These are phyloP conservation scores for Clarias pachynema DNA, from an alignment of 2,797 vertebrate genomes.

Conservation along the genomic window DNA sequence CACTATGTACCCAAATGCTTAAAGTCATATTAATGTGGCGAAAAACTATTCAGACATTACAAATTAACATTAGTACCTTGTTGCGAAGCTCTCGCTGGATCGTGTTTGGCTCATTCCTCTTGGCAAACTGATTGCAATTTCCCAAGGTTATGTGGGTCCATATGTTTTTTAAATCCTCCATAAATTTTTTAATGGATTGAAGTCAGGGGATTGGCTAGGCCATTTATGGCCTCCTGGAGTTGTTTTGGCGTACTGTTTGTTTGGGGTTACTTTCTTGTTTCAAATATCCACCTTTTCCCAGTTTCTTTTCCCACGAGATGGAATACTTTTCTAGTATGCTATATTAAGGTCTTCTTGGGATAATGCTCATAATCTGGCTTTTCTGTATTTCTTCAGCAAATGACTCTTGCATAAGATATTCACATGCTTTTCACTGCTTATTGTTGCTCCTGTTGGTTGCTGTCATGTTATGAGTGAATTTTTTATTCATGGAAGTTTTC, in stretches of 20 bases:
- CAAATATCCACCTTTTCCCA: background rate
- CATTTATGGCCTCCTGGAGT: background rate
- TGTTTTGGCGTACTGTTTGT: background rate
- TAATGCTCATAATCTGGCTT: background rate
- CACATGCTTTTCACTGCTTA: background rate
- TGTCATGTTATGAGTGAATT: too few species aligned
- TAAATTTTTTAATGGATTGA: background rate
- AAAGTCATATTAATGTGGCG: background rate
- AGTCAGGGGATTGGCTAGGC: background rate
- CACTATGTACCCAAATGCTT: background rate
- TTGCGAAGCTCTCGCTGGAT: background rate
- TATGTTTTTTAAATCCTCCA: background rate
- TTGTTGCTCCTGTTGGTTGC: background rate
- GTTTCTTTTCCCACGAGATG: background rate
- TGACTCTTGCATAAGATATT: too few species aligned
- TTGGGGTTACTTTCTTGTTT: background rate
- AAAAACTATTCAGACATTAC: background rate
- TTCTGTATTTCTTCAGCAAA: background rate
- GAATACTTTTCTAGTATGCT: background rate
- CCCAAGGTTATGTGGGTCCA: background rate
- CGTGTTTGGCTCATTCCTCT: background rate
- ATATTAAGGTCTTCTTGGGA: background rate
- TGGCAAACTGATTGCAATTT: background rate
- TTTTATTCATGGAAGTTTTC: too few species aligned
- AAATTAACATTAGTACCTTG: background rate